Conservation (phyloP, 1,140 invertebrate species). For the Bombus haemorrhoidalis region DNA sequence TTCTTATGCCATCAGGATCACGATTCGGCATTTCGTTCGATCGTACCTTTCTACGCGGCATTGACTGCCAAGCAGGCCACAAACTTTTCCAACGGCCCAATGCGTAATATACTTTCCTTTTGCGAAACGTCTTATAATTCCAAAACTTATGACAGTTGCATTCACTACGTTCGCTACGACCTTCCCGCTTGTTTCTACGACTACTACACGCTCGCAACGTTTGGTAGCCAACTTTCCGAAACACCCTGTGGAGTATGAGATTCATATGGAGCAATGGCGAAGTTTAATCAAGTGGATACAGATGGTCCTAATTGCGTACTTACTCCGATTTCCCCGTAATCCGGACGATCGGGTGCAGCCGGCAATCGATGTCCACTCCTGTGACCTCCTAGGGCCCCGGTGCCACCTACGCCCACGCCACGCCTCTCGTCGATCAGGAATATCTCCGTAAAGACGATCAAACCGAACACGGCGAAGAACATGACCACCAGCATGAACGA, state of each 20-base stretch:
- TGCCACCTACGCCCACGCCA: slow-evolving; percentile 75
- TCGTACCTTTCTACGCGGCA: no score
- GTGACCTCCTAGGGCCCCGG: slow-evolving; percentile 80
- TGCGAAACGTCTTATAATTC: no score
- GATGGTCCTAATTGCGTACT: slow-evolving; percentile 61
- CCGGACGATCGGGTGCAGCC: slow-evolving; percentile 77
- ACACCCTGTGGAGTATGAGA: background rate
- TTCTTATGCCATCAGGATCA: no score
- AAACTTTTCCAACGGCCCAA: no score
- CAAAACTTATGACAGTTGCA: background rate
- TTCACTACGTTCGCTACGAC: no score
- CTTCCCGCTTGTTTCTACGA: no score
- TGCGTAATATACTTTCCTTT: no score
- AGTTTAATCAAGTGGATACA: slow-evolving; percentile 38
- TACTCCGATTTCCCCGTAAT: slow-evolving; percentile 82
- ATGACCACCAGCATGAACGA: slow-evolving; percentile 94
- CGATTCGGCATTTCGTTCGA: no score
- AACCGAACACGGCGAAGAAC: slow-evolving; percentile 93
- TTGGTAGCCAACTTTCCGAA: background rate
- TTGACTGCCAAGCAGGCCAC: no score
- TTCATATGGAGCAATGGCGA: background rate
- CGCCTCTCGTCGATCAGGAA: slow-evolving; percentile 88
- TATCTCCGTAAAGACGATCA: slow-evolving; percentile 92
- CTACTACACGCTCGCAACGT: no score
- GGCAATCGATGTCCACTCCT: slow-evolving; percentile 78